Percentiles rank a stretch among this genome's conserved stretches.
Evolutionary conservation across 2,888 invertebrate species (phyloP).

Genomic region (Aspidiotus destructor): DNA sequence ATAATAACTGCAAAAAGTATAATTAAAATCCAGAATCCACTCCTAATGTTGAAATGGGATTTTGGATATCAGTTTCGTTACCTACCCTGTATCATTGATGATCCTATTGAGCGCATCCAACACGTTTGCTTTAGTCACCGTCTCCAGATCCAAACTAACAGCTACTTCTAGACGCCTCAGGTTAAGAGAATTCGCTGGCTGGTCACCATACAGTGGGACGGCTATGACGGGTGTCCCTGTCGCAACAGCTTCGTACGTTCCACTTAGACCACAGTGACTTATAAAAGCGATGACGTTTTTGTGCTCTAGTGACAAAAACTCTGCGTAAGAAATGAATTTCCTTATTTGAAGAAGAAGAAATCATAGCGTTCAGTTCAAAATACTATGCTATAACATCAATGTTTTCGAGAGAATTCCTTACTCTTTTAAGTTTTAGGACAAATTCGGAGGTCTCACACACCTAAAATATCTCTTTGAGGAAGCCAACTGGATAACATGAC

Average conservation of each 20-base stretch:
- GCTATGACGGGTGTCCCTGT: conserved; percentile 6
- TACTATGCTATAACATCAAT: too few species aligned
- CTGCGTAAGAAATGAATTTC: too few species aligned
- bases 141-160: not conserved
- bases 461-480: too few species aligned
- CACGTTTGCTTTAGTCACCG: not conserved
- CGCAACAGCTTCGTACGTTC: conserved; percentile 13
- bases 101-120: conserved; percentile 2
- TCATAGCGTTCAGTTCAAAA: not conserved
- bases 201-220: conserved; percentile 7
- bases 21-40: too few species aligned
- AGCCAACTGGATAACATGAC: too few species aligned
- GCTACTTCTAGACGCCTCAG: not conserved
- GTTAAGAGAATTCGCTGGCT: not conserved
- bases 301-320: not conserved
- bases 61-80: not conserved
- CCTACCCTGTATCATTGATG: conserved; percentile 5
- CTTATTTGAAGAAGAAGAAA: too few species aligned
- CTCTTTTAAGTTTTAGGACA: too few species aligned
- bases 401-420: too few species aligned
- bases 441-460: too few species aligned
- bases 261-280: conserved; percentile 18
- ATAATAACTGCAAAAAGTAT: too few species aligned
- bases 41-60: too few species aligned
- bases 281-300: conserved; percentile 15